Conservation (phyloP, 2,888 invertebrate species). For the Ceriagrion tenellum region DNA sequence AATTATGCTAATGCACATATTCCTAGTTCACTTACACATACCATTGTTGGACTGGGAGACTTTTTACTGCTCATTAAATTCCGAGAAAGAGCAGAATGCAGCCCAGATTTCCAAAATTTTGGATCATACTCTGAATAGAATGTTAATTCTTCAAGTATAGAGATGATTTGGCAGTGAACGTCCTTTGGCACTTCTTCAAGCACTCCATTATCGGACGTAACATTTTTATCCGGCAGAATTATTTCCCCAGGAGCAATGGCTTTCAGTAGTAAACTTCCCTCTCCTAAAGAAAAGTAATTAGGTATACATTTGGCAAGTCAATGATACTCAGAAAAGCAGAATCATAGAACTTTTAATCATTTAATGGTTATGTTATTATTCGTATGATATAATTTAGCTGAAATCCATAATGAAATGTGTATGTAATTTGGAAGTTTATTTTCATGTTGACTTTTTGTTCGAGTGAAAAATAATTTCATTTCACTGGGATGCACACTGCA, state of each 20-base stretch:
- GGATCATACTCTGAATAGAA: conserved; percentile 28
- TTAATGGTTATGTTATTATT: too few species aligned
- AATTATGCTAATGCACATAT: too few species aligned
- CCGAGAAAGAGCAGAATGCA: neutral
- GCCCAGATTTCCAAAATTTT: conserved; percentile 9
- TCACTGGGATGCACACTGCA: too few species aligned
- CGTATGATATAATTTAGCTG: too few species aligned
- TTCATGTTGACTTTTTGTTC: too few species aligned
- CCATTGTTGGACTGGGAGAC: too few species aligned
- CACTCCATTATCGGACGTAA: neutral
- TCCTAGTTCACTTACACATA: neutral
- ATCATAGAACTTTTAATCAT: too few species aligned
- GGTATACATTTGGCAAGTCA: too few species aligned
- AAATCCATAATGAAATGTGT: too few species aligned
- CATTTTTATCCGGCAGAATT: neutral
- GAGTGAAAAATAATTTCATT: too few species aligned
- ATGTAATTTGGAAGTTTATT: too few species aligned
- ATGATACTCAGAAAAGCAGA: too few species aligned
- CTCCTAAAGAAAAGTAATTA: conserved; percentile 4
- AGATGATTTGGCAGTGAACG: neutral
- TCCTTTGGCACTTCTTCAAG: neutral
- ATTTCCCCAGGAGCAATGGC: conserved; percentile 34
- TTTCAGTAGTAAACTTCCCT: conserved; percentile 32
- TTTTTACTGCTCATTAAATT: conserved; percentile 7
- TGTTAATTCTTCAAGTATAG: neutral